Evolutionary conservation across 2,113 vertebrate genomes (phyloP), one percentile per base, ranked within the genome.

Genomic region (Microcebus lehilahytsara): DNA sequence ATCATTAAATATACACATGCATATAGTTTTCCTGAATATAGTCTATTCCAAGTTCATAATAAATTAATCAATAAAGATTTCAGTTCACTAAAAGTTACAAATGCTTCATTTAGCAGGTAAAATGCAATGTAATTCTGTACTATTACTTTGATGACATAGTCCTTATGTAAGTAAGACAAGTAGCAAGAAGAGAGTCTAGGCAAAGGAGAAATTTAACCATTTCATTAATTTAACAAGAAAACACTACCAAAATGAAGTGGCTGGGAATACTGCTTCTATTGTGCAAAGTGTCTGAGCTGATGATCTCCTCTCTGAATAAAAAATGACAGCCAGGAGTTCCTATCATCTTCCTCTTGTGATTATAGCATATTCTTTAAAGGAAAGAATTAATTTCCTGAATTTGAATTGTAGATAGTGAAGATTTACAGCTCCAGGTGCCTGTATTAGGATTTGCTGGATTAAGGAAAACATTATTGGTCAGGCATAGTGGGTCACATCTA

Each of bases 351-450:
- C 40, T 93, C 56, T 89, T 93, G 30, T 32, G 95, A 66, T 34
- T 46, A 58, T 27, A 91, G 20, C 69, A 89, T 9, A 49, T 74
- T 96, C 95, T n/a, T 71, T 34, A 88, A 96, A 91, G 51, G 49
- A 97, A 86, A 95, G 22, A 98, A 60, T 60, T 85, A 80, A 91
- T 74, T 96, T 8, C 0, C 0, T 75, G 58, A 92, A 83, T 95
- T 95, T 95, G 60, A 95, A 72, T 72, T 66, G 64, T 0, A 12
- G 42, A 79, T 4, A 60, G 46, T 96, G 89, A 98, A 95, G 79
- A 95, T 42, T 79, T 98, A 97, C 96, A 98, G 97, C 97, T 97
- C 95, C 98, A 94, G 71, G 96, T 97, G 97, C 97, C 80, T 93
- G 30, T 67, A 69, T 7, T 51, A 71, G 40, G 46, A 93, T 89